These are phyloP conservation scores for Colletes latitarsis DNA, from an alignment of 1,140 invertebrate species.

Conservation along the genomic window DNA sequence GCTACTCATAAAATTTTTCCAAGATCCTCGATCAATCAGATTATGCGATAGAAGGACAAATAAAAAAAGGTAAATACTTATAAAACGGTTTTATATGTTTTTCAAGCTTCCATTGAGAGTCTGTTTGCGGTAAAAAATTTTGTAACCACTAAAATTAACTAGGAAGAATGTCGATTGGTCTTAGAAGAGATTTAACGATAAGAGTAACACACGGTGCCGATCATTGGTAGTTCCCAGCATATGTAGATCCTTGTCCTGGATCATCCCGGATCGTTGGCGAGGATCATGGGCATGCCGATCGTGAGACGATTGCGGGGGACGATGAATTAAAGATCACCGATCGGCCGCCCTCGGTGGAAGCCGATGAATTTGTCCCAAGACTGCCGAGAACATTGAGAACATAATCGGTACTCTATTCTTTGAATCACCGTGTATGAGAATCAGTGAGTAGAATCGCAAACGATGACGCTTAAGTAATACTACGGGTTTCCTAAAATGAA, in stretches of 20 bases:
- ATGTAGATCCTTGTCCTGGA: conserved; percentile 65
- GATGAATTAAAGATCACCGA: conserved; percentile 71
- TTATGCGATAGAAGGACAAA: too few relatives aligned
- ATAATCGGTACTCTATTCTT: conserved; percentile 61
- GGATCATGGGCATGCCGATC: conserved; percentile 63
- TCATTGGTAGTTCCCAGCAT: conserved; percentile 61
- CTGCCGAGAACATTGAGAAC: conserved; percentile 42
- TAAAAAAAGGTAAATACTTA: too few relatives aligned
- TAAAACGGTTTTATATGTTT: not conserved
- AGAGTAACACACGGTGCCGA: conserved; percentile 33
- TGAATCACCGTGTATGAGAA: conserved; percentile 23
- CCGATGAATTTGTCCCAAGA: conserved; percentile 65
- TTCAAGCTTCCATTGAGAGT: not conserved
- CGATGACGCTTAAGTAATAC: not conserved
- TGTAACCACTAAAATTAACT: not conserved
- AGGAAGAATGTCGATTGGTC: not conserved
- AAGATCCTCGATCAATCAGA: too few relatives aligned
- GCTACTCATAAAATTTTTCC: too few relatives aligned
- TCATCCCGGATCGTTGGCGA: conserved; percentile 56
- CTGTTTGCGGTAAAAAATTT: not conserved
- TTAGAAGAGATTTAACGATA: conserved; percentile 1
- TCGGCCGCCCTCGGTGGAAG: conserved; percentile 53
- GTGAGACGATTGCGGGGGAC: conserved; percentile 62
- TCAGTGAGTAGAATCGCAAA: conserved; percentile 7
- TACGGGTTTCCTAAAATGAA: not conserved